Conservation (phyloP, 2,113 vertebrate species). For the Gorsachius goisagi region DNA sequence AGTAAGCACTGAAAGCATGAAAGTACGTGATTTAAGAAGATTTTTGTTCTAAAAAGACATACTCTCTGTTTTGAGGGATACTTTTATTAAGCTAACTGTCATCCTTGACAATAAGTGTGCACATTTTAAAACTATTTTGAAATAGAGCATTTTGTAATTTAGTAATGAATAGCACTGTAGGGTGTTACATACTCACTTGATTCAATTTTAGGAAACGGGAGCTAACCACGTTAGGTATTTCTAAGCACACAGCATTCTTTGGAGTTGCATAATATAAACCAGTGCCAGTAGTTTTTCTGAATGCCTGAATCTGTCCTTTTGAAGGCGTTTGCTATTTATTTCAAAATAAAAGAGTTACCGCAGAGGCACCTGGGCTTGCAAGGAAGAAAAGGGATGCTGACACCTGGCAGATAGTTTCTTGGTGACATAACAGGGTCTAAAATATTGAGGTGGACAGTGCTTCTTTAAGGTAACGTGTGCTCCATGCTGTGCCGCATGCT, state of each 20-base stretch:
- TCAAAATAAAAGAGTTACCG: background rate
- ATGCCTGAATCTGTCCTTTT: background rate
- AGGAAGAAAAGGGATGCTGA: constrained; percentile 41
- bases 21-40: background rate
- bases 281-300: background rate
- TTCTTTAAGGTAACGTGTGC: constrained; percentile 38
- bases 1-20: background rate
- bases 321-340: background rate
- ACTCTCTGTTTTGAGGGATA: background rate
- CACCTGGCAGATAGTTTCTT: constrained; percentile 47
- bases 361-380: background rate
- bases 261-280: background rate
- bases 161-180: background rate
- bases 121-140: background rate
- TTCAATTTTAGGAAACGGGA: constrained; percentile 8
- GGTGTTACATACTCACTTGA: background rate
- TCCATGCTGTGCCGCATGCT: constrained; percentile 31
- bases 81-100: background rate
- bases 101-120: background rate
- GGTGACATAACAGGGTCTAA: constrained; percentile 45
- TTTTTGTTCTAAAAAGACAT: constrained; percentile 17
- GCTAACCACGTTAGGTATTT: background rate
- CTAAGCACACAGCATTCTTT: background rate
- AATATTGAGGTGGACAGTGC: constrained; percentile 47
- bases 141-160: constrained; percentile 5